phyloP scores from a whole-genome alignment of 2,113 vertebrate genomes.

The Larimichthys crocea region DNA sequence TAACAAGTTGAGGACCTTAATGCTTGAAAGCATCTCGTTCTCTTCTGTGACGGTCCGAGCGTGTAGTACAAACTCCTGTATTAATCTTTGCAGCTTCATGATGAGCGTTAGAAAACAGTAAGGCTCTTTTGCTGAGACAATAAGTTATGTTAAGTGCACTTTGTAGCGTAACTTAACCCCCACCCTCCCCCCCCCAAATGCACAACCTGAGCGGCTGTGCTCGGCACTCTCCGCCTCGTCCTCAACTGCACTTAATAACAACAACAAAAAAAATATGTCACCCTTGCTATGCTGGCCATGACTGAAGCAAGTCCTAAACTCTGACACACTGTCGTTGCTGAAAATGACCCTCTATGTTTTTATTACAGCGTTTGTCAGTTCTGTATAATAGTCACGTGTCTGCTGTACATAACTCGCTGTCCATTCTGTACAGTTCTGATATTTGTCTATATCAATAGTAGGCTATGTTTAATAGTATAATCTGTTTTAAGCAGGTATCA shows the following conservation, averaged over 20 bases:
- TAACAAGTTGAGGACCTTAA: background rate
- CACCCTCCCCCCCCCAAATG: conserved; percentile 16
- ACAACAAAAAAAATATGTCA: conserved; percentile 1
- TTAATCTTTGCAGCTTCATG: conserved; percentile 13
- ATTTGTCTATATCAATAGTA: conserved; percentile 82
- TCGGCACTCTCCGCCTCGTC: conserved; percentile 20
- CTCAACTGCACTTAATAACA: conserved; percentile 38
- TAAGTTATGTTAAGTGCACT: conserved; percentile 62
- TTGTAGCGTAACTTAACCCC: conserved; percentile 56
- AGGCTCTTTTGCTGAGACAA: conserved; percentile 22
- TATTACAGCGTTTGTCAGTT: conserved; percentile 43
- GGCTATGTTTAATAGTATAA: conserved; percentile 82
- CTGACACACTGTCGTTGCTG: conserved; percentile 9
- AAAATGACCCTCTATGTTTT: conserved; percentile 49
- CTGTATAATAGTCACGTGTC: conserved; percentile 73
- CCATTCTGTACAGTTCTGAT: conserved; percentile 82
- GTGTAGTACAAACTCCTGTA: background rate
- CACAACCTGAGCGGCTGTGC: conserved; percentile 50
- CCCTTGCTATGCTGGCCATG: conserved; percentile 2
- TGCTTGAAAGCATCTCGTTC: no score
- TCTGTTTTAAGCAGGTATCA: conserved; percentile 80
- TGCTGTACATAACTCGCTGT: conserved; percentile 77
- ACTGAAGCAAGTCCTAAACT: conserved; percentile 16
- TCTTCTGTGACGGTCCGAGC: background rate
- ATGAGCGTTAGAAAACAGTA: conserved; percentile 5